Evolutionary conservation across 2,888 invertebrate genomes (phyloP), one percentile per base, ranked within the genome.

Genomic region (Isoperla grammatica): DNA sequence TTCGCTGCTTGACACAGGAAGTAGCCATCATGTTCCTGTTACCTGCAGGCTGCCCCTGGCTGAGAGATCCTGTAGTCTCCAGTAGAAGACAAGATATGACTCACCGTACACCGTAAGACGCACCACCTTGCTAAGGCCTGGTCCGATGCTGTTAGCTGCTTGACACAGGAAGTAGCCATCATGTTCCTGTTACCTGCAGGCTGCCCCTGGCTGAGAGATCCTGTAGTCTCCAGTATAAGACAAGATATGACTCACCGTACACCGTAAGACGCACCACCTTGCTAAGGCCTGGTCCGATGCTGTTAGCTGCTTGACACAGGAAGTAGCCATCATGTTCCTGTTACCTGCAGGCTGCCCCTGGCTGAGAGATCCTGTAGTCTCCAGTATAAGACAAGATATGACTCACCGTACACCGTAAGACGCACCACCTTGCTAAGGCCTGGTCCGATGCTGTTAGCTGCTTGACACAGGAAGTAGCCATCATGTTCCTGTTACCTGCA

Each of bases 121-220:
- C 67, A 93, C 85, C 63, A 90, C 84, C 79, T 93, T 93, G 66
- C 87, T 86, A 19, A 93, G 79, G 0, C 88, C 90, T n/a, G 86
- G 79, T 1, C 92, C 92, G 62, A 93, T 88, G 39, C 87, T 87
- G 72, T 94, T 94, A 64, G 85, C 85, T 0, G 91, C 87, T 66
- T 88, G 83, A 70, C 93, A 94, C 75, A 91, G 83, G 75, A 91
- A 94, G 72, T 86, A 85, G 1, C 92, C 92, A 72, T 90, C 89
- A 70, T 87, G 87, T 57, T 68, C 68, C n/a, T n/a, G n/a, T n/a
- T n/a, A n/a, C n/a, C n/a, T n/a, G n/a, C n/a, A n/a, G n/a, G n/a
- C n/a, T n/a, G n/a, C n/a, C n/a, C n/a, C n/a, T n/a, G n/a, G n/a
- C n/a, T n/a, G n/a, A n/a, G n/a, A n/a, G n/a, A n/a, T n/a, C n/a